Evolutionary conservation across 2,888 invertebrate genomes (phyloP).

Genomic region (Drosophila koepferae): DNA sequence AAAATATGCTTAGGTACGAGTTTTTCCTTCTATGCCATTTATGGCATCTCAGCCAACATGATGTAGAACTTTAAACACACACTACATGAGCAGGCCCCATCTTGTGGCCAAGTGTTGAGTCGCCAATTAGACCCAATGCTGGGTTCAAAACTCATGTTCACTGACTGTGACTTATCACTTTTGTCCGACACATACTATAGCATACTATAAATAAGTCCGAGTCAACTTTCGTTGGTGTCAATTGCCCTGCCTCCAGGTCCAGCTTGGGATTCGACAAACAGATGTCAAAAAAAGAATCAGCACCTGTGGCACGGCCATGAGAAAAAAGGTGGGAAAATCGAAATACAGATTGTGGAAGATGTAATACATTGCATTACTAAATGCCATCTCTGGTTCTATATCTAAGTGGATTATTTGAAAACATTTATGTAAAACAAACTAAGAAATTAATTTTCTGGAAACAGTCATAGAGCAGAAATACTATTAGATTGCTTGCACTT

Average conservation of each 20-base stretch:
- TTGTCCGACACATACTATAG: slow-evolving; percentile 17
- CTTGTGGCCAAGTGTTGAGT: slow-evolving; percentile 3
- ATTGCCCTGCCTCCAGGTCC: slow-evolving; percentile 47
- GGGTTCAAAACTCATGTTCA: slow-evolving; percentile 32
- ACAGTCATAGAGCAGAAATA: background rate
- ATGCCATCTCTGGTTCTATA: background rate
- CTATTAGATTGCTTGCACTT: background rate
- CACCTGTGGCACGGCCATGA: slow-evolving; percentile 32
- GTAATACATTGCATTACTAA: slow-evolving; percentile 7
- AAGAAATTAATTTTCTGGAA: too few relatives aligned
- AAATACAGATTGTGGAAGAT: background rate
- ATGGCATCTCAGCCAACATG: slow-evolving; percentile 9
- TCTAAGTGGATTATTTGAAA: too few relatives aligned
- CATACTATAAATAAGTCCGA: slow-evolving; percentile 17
- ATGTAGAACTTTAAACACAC: slow-evolving; percentile 6
- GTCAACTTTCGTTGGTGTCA: slow-evolving; percentile 66
- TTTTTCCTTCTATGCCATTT: slow-evolving; percentile 6
- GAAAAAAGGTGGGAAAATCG: slow-evolving; percentile 23
- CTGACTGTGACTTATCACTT: slow-evolving; percentile 55
- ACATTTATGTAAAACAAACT: too few relatives aligned
- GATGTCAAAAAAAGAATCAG: slow-evolving; percentile 9
- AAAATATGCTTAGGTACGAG: slow-evolving; percentile 7
- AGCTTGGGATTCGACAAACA: slow-evolving; percentile 22
- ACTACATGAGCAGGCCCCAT: slow-evolving; percentile 6
- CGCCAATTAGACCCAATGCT: slow-evolving; percentile 41